These are phyloP conservation scores for Sebastes oblongus DNA, from an alignment of 2,797 vertebrate species.

Conservation along the genomic window DNA sequence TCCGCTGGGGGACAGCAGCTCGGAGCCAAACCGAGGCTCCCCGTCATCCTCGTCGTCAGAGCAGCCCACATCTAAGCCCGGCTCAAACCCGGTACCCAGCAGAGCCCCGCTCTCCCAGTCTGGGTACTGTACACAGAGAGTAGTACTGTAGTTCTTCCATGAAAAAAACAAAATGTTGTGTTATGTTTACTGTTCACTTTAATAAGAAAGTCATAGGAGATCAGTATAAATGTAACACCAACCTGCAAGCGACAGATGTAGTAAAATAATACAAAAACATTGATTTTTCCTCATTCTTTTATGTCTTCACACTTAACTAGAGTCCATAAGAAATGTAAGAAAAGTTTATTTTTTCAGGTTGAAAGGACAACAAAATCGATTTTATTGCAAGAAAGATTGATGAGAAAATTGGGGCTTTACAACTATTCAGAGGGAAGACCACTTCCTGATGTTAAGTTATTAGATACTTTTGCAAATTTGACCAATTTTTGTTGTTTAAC, in stretches of 20 bases:
- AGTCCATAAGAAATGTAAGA: not conserved
- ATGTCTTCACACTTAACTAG: not conserved
- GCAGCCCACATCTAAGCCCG: slow-evolving; percentile 77
- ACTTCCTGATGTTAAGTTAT: not conserved
- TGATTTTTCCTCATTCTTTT: not conserved
- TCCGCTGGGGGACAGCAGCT: slow-evolving; percentile 88
- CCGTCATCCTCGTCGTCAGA: slow-evolving; percentile 85
- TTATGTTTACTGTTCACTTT: not conserved
- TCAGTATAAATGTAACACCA: not conserved
- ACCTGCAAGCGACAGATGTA: not conserved
- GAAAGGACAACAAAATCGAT: not conserved
- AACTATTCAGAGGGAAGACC: not conserved
- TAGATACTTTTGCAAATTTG: not conserved
- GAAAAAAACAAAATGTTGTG: not conserved
- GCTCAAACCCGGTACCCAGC: slow-evolving; percentile 75
- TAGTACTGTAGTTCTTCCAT: not conserved
- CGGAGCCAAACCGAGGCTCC: slow-evolving; percentile 80
- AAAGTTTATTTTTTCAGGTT: not conserved
- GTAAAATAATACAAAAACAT: not conserved
- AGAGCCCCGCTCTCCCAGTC: slow-evolving; percentile 84
- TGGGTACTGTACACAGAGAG: slow-evolving; percentile 69
- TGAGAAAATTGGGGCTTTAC: not conserved
- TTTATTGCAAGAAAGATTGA: not conserved
- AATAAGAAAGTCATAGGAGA: not conserved
- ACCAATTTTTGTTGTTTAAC: not conserved